Evolutionary conservation across 2,888 invertebrate genomes (phyloP).

Genomic region (Lottia scabra): DNA sequence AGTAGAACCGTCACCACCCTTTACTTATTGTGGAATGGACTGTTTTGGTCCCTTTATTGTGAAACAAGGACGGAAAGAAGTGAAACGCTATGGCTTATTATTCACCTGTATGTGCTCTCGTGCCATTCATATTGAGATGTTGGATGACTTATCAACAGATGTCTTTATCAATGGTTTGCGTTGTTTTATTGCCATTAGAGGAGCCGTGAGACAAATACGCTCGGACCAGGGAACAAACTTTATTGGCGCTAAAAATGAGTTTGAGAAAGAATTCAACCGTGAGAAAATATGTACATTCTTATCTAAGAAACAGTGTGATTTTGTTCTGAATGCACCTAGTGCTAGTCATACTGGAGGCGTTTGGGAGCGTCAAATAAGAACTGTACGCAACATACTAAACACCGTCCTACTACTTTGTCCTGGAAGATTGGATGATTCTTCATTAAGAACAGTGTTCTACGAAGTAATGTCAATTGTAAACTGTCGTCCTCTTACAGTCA

Average conservation of each 20-base stretch:
- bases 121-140: conserved; percentile 53
- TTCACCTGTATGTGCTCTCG: conserved; percentile 58
- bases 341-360: conserved; percentile 46
- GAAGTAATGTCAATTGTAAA: conserved; percentile 31
- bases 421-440: conserved; percentile 21
- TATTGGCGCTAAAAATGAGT: conserved; percentile 31
- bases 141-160: conserved; percentile 32
- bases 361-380: conserved; percentile 45
- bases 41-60: conserved; percentile 30
- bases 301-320: no score
- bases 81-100: conserved; percentile 52
- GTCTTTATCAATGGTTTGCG: conserved; percentile 34
- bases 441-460: conserved; percentile 26
- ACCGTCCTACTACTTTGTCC: conserved; percentile 18
- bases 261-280: no score
- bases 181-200: conserved; percentile 24
- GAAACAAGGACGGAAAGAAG: conserved; percentile 40
- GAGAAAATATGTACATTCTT: no score
- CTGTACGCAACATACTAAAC: conserved; percentile 32
- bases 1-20: conserved; percentile 47
- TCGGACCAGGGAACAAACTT: conserved; percentile 38
- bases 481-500: conserved; percentile 29
- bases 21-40: conserved; percentile 54
- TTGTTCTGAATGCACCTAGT: conserved; percentile 36
- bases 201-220: conserved; percentile 29